A percentile compares a stretch with the other conserved stretches of the same genome.
Evolutionary conservation across 2,888 invertebrate genomes (phyloP).

Genomic region (Agrilus cyanescens): DNA sequence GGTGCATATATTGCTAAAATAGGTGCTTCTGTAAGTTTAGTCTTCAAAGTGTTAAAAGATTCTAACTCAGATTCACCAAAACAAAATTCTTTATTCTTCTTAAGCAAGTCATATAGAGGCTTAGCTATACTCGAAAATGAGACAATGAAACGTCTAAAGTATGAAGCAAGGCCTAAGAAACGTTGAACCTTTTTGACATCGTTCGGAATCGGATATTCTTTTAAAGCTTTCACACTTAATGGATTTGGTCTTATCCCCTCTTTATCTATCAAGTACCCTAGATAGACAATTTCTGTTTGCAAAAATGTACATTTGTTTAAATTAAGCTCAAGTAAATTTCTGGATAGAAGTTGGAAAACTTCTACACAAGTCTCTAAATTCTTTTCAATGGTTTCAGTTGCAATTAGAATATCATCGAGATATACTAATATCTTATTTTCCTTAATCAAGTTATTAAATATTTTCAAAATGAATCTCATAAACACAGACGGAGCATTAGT

Average conservation of each 20-base stretch:
- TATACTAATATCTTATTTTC: slow-evolving; percentile 8
- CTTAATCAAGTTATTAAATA: slow-evolving; percentile 10
- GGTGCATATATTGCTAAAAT: slow-evolving; percentile 12
- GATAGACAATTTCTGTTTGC: slow-evolving; percentile 5
- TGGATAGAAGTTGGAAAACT: slow-evolving; percentile 3
- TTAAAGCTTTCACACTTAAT: too few species aligned
- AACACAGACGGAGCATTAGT: slow-evolving; percentile 13
- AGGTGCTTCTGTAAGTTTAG: slow-evolving; percentile 7
- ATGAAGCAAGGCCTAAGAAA: too few species aligned
- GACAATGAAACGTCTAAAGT: too few species aligned
- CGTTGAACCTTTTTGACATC: too few species aligned
- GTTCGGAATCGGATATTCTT: too few species aligned
- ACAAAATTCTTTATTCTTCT: too few species aligned
- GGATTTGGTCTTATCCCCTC: slow-evolving; percentile 4
- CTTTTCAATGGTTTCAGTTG: slow-evolving; percentile 9
- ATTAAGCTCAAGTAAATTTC: slow-evolving; percentile 6
- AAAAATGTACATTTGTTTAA: slow-evolving; percentile 11
- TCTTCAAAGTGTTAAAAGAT: too few species aligned
- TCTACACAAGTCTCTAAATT: slow-evolving; percentile 8
- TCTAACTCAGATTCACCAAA: too few species aligned
- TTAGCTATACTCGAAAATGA: too few species aligned
- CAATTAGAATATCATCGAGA: slow-evolving; percentile 15
- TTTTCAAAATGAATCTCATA: slow-evolving; percentile 6
- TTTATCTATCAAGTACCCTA: slow-evolving; percentile 6
- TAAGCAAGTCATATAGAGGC: too few species aligned